phyloP scores from a whole-genome alignment of 2,113 vertebrate species.

The Boleophthalmus pectinirostris region DNA sequence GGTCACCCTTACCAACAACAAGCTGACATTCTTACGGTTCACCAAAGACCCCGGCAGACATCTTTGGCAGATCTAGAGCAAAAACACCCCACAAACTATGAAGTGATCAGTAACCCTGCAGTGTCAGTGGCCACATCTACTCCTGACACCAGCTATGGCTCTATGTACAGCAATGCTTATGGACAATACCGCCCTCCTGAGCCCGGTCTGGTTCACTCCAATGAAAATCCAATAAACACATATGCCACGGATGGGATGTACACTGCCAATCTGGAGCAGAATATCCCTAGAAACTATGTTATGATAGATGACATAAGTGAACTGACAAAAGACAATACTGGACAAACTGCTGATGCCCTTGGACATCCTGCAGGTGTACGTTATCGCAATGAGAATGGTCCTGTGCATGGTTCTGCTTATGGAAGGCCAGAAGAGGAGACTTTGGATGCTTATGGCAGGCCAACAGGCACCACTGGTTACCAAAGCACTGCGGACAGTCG shows the following conservation, averaged over 20 bases:
- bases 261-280: constrained; percentile 93
- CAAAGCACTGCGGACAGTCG: constrained; percentile 61
- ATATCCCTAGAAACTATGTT: constrained; percentile 95
- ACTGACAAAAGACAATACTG: constrained; percentile 90
- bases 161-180: constrained; percentile 81
- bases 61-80: constrained; percentile 94
- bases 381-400: constrained; percentile 79
- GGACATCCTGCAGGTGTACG: constrained; percentile 74
- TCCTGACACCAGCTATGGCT: constrained; percentile 77
- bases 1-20: constrained; percentile 81
- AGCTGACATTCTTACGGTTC: constrained; percentile 78
- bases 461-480: constrained; percentile 69
- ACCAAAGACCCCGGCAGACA: constrained; percentile 92
- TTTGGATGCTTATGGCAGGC: constrained; percentile 84
- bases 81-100: constrained; percentile 95
- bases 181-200: constrained; percentile 84
- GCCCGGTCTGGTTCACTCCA: constrained; percentile 78
- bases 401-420: constrained; percentile 82
- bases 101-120: constrained; percentile 84
- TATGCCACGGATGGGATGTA: constrained; percentile 89
- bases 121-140: constrained; percentile 83
- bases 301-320: constrained; percentile 99
- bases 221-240: constrained; percentile 81
- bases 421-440: constrained; percentile 81
- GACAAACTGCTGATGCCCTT: constrained; percentile 72